A percentile compares a stretch with the other conserved stretches of the same genome.
Conservation (phyloP, 1,140 invertebrate genomes). For the Zelostemma sp. region DNA sequence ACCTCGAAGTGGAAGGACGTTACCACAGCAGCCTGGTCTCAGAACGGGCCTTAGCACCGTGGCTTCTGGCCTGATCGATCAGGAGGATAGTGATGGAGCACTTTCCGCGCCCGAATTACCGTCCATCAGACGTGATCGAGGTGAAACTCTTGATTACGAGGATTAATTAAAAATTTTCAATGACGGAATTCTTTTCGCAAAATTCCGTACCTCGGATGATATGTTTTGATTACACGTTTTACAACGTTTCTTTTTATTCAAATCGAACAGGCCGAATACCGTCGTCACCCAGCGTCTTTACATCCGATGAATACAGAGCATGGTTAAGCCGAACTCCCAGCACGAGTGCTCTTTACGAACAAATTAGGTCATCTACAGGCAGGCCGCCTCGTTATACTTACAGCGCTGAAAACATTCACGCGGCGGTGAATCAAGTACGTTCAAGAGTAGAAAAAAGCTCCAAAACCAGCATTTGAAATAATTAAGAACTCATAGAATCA, state of each 20-base stretch:
- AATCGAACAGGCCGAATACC: slow-evolving; percentile 71
- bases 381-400: slow-evolving; percentile 84
- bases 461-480: too few relatives aligned
- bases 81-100: slow-evolving; percentile 86
- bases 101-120: slow-evolving; percentile 86
- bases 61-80: slow-evolving; percentile 73
- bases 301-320: slow-evolving; percentile 90
- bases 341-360: slow-evolving; percentile 92
- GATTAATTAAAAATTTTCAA: too few relatives aligned
- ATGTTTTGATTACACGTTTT: too few relatives aligned
- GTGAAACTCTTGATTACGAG: slow-evolving; percentile 51
- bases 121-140: slow-evolving; percentile 76
- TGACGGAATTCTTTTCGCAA: background rate
- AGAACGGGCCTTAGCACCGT: slow-evolving; percentile 67
- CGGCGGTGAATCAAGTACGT: slow-evolving; percentile 80
- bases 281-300: slow-evolving; percentile 84
- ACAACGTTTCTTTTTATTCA: too few relatives aligned
- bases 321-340: slow-evolving; percentile 92
- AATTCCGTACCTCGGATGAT: background rate
- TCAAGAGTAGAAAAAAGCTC: too few relatives aligned
- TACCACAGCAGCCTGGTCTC: slow-evolving; percentile 65
- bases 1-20: slow-evolving; percentile 68
- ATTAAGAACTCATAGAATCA: too few relatives aligned
- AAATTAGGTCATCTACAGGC: slow-evolving; percentile 81
- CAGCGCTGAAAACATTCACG: slow-evolving; percentile 91